Conservation (phyloP, 1,140 invertebrate genomes). For the Tetramorium alpestre region DNA sequence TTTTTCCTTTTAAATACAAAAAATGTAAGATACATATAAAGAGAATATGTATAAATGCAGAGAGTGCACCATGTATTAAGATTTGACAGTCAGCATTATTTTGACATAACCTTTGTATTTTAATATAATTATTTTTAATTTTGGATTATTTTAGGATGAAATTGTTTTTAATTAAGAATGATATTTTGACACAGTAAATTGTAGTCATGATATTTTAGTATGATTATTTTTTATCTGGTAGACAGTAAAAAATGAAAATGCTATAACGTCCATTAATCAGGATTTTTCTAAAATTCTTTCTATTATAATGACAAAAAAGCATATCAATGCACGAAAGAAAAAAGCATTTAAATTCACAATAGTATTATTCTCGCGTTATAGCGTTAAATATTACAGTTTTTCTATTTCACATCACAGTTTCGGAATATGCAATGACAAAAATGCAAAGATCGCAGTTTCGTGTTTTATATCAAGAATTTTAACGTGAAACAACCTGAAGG, state of each 20-base stretch:
- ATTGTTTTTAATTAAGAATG: not conserved
- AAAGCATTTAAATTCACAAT: not conserved
- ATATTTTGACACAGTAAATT: not conserved
- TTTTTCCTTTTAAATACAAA: not conserved
- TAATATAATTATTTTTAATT: not conserved
- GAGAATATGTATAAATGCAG: not conserved
- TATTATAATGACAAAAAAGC: not conserved
- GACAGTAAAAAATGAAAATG: not conserved
- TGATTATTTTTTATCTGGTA: not conserved
- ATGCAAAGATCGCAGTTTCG: not conserved
- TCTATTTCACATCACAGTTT: not conserved
- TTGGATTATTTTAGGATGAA: not conserved
- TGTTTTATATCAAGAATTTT: not conserved
- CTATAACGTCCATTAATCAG: not conserved
- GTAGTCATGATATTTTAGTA: not conserved
- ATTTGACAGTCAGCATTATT: not conserved
- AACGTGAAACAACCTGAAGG: constrained; percentile 49
- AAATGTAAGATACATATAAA: not conserved
- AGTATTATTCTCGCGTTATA: not conserved
- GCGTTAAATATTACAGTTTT: not conserved
- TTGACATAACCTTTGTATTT: constrained; percentile 27
- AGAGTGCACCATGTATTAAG: not conserved
- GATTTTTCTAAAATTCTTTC: not conserved
- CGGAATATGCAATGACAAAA: not conserved
- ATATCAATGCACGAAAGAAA: not conserved